Evolutionary conservation across 2,797 vertebrate genomes (phyloP), one percentile per base, ranked within the genome.

Genomic region (Anguilla anguilla): DNA sequence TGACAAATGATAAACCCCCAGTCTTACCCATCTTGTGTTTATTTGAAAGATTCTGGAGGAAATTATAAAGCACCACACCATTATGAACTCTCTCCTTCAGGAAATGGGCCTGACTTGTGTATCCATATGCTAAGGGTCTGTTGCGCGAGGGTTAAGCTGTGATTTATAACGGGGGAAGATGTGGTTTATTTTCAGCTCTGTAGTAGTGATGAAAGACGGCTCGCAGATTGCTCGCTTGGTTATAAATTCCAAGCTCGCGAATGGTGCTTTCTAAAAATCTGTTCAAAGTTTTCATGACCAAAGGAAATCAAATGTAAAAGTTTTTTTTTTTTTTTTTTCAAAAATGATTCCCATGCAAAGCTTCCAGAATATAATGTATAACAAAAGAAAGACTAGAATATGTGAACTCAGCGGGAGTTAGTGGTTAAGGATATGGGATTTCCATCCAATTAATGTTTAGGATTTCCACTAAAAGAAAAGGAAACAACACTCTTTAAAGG

Each of bases 111-210:
- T 83, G 46, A 53, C 81, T 28, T 83, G 35, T 53, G 28, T 82
- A 51, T 84, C 51, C 53, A 84, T 17, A 55, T 84, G 82, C 49
- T 57, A 17, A 55, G 49, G 31, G 53, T 84, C 28, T 84, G n/a
- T 83, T 49, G 51, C 22, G 53, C 19, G 49, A 53, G 51, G 49
- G 25, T 69, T 57, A 55, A 55, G 83, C 49, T 13, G 13, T 84
- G 83, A 57, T 84, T 84, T 84, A 84, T 46, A 28, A 84, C 6
- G 28, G 53, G 19, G 83, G 31, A 57, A 84, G 83, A 84, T 57
- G n/a, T 84, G 83, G 85, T 86, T 61, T 85, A 72, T 72, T 86
- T 86, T 74, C 49, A 3, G 67, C 67, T n/a, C 22, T 51, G 67
- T 39, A 25, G 22, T 31, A 28, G 28, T 28, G 67, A 69, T 86